phyloP scores from a whole-genome alignment of 23 tunicate species.

The Ascidia mentula region DNA sequence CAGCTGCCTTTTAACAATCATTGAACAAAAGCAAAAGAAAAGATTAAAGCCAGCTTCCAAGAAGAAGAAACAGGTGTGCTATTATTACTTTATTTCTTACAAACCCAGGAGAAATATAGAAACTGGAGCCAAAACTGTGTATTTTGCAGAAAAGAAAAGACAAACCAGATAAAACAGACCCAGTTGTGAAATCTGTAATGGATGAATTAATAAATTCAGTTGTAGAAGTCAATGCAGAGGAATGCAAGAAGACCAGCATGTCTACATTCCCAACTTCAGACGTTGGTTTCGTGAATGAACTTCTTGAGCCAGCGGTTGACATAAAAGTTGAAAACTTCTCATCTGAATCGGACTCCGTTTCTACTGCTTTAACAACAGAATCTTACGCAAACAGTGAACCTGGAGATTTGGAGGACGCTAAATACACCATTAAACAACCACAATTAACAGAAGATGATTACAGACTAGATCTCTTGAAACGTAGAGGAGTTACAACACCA shows the following conservation, averaged over 20 bases:
- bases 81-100: background rate
- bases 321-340: background rate
- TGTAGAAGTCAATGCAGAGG: background rate
- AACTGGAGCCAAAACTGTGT: background rate
- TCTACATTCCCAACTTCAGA: background rate
- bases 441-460: background rate
- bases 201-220: background rate
- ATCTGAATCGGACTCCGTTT: background rate
- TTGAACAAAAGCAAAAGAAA: constrained; percentile 56
- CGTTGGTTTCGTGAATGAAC: background rate
- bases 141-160: background rate
- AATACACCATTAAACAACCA: background rate
- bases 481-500: background rate
- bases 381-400: background rate
- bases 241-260: background rate
- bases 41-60: background rate
- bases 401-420: background rate
- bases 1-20: constrained; percentile 46
- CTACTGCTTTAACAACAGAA: background rate
- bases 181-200: background rate
- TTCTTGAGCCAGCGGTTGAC: background rate
- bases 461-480: background rate
- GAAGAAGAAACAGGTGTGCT: background rate
- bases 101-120: background rate
- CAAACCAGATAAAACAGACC: background rate